A percentile compares a stretch with the other conserved stretches of the same genome.
Conservation (phyloP, 30 jellyfish, hydroid and myxozoan genomes). For the Nemopilema nomurai region DNA sequence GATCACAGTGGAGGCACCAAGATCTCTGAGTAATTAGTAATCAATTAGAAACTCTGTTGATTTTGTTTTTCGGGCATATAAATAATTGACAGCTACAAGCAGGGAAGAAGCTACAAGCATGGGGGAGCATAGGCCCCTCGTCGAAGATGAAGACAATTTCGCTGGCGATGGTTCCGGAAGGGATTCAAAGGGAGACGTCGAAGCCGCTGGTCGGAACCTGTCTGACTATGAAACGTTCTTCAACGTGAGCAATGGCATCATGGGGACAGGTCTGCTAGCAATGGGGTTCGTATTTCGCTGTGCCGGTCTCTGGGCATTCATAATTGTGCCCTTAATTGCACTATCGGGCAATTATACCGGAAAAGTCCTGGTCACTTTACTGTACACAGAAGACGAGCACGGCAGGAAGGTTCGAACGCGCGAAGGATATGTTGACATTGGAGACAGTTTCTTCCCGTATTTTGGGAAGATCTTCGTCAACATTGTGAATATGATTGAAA, state of each 20-base stretch:
- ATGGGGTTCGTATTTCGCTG: conserved; percentile 72
- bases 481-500: conserved; percentile 42
- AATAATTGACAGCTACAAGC: background rate
- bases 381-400: conserved; percentile 41
- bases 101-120: background rate
- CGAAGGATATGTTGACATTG: conserved; percentile 64
- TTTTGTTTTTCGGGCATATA: background rate
- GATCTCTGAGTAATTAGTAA: background rate
- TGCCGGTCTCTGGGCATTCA: conserved; percentile 67
- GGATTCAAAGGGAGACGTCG: background rate
- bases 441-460: conserved; percentile 39
- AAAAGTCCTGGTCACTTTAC: conserved; percentile 28
- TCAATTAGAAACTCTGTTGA: background rate
- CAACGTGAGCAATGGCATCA: conserved; percentile 66
- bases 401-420: conserved; percentile 34
- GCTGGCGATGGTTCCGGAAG: background rate
- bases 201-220: conserved; percentile 17
- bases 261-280: conserved; percentile 75
- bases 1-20: background rate
- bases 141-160: background rate
- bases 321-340: conserved; percentile 51
- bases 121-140: conserved; percentile 1
- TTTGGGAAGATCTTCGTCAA: conserved; percentile 55
- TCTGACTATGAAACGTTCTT: conserved; percentile 62
- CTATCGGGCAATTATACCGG: conserved; percentile 59